Evolutionary conservation across 2,113 vertebrate species (phyloP).

Genomic region (Callospermophilus lateralis): DNA sequence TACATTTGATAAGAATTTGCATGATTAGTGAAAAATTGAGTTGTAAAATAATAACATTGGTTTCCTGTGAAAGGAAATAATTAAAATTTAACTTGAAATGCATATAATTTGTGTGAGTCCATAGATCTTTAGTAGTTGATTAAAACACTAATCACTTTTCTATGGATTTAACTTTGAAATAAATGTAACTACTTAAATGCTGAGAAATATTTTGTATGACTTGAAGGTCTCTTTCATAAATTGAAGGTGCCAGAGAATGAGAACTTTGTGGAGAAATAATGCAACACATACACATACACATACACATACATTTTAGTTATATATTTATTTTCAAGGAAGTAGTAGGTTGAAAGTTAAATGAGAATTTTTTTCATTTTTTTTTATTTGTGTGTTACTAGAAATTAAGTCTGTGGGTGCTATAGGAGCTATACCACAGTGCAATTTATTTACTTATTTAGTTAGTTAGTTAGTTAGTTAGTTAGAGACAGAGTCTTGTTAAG

Average conservation of each 20-base stretch:
- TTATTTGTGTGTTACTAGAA: neutral
- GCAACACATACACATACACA: neutral
- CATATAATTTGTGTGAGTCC: conserved; percentile 33
- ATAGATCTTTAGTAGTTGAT: conserved; percentile 35
- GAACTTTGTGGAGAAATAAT: conserved; percentile 28
- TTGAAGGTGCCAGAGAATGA: conserved; percentile 7
- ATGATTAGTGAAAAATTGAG: neutral
- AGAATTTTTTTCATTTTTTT: neutral
- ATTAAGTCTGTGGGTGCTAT: neutral
- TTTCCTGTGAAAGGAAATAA: conserved; percentile 61
- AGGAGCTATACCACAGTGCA: neutral
- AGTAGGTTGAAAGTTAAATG: neutral
- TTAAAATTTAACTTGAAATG: conserved; percentile 28
- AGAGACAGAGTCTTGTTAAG: neutral
- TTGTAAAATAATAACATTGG: conserved; percentile 43
- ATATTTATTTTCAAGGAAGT: neutral
- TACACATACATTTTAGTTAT: neutral
- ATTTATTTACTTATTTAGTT: too few relatives aligned
- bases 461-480: too few relatives aligned
- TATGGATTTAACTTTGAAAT: conserved; percentile 39
- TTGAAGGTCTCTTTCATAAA: neutral
- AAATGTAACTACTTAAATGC: neutral
- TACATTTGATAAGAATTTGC: neutral
- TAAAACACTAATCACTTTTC: neutral
- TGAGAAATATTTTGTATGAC: neutral